Base-by-base conservation (phyloP, 1,140 invertebrate genomes). In the Nixonia krombeini region DNA sequence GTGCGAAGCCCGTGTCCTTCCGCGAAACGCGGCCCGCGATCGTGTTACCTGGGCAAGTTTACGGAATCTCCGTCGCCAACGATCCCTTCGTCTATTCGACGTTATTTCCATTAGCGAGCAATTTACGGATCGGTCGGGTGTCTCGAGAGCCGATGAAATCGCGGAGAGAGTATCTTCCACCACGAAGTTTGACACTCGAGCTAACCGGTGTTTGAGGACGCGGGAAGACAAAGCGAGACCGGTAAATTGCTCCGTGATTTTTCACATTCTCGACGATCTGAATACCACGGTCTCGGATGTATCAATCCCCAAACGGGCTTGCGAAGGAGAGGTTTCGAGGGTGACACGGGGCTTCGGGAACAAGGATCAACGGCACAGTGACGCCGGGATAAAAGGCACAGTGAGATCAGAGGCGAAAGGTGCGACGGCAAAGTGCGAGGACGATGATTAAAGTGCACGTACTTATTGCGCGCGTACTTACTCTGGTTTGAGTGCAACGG, bases 371-470 rank as follows among this genome's bases (percentile, higher is more conserved):
- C 40, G 21, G 61, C 40, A 59, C 38, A 64, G 58, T 40, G 61
- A 46, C 52, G 64, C 52, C 51, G 40, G 70, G 66, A 73, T 72
- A 65, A 81, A 78, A 78, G 64, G 49, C 57, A 37, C 33, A 37
- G 10, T 15, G 64, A 82, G 75, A 82, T 78, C 73, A 76, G 69
- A 79, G 71, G 72, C 69, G 50, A 71, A 77, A 78, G 67, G 70
- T 56, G 70, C 33, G 70, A 67, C 81, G 73, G 74, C 70, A 75
- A 70, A 76, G 80, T 79, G 70, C 65, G 70, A 78, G 73, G 73
- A 68, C 59, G 76, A 81, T 83, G 81, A 83, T 83, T 83, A 76
- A 83, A 84, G 80, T 82, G 80, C 81, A 78, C 58, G 64, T 79
- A 80, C 79, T 79, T 81, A 81, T 62, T n/a, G 68, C 74, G 62